These are phyloP conservation scores for Orientallactaga bullata DNA, from an alignment of 2,113 vertebrate species.

Conservation along the genomic window DNA sequence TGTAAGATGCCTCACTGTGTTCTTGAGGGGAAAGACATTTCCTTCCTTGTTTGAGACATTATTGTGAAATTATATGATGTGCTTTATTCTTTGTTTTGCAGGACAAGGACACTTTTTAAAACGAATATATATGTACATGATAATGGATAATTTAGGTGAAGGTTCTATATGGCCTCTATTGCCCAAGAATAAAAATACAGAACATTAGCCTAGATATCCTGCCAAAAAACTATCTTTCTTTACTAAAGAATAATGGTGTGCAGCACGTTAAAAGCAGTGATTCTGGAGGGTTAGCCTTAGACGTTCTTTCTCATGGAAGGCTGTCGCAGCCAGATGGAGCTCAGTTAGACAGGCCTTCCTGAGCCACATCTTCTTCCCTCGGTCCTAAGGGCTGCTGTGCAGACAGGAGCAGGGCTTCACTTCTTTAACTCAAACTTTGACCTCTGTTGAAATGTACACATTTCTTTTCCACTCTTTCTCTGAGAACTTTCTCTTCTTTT, in stretches of 20 bases:
- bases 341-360: neutral
- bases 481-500: neutral
- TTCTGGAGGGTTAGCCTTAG: neutral
- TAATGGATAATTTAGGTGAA: constrained; percentile 49
- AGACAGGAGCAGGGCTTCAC: neutral
- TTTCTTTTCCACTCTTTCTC: neutral
- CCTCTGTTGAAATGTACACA: neutral
- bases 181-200: constrained; percentile 54
- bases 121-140: constrained; percentile 29
- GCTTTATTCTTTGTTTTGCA: constrained; percentile 62
- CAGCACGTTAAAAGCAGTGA: constrained; percentile 35
- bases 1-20: constrained; percentile 40
- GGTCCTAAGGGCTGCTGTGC: neutral
- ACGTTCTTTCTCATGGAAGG: neutral
- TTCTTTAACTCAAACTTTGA: constrained; percentile 9
- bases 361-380: neutral
- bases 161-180: constrained; percentile 35
- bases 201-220: neutral
- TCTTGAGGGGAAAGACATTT: constrained; percentile 60
- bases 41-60: constrained; percentile 5
- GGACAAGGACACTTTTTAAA: constrained; percentile 40
- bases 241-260: constrained; percentile 40
- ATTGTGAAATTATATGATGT: neutral
- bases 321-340: neutral
- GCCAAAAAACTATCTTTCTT: constrained; percentile 44